Evolutionary conservation across 2,888 invertebrate species (phyloP).

Genomic region (Agrochola litura): DNA sequence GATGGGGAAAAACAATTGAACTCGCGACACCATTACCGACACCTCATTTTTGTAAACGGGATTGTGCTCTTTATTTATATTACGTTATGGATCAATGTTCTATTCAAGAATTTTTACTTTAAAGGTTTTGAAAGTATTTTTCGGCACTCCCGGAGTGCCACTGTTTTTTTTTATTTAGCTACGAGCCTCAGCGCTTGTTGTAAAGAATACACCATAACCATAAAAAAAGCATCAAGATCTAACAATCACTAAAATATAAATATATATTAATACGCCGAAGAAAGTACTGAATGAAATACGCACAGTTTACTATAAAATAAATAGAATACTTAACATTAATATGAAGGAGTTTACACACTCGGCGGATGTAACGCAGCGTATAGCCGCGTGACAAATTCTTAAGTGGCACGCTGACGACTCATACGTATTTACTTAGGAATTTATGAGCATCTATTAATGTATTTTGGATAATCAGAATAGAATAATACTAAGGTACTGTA

Average conservation of each 20-base stretch:
- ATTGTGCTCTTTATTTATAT: too few species aligned
- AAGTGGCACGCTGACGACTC: conserved; percentile 64
- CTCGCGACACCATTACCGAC: too few species aligned
- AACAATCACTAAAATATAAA: background rate
- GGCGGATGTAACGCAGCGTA: conserved; percentile 70
- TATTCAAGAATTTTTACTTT: too few species aligned
- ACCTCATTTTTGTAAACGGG: too few species aligned
- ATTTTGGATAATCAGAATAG: background rate
- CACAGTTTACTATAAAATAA: conserved; percentile 18
- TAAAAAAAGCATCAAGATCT: background rate
- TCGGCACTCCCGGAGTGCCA: too few species aligned
- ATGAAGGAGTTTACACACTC: conserved; percentile 64
- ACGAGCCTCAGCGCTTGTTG: background rate
- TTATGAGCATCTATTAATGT: conserved; percentile 75
- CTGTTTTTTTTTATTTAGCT: background rate
- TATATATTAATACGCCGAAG: background rate
- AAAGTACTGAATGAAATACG: conserved; percentile 7
- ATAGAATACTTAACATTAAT: conserved; percentile 39
- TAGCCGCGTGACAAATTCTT: conserved; percentile 76
- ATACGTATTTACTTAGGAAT: conserved; percentile 69
- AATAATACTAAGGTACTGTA: background rate
- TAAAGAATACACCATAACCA: background rate
- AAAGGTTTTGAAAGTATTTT: too few species aligned
- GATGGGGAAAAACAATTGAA: too few species aligned
- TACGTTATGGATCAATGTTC: too few species aligned